Evolutionary conservation across 2,113 vertebrate species (phyloP).

Genomic region (Perognathus longimembris): DNA sequence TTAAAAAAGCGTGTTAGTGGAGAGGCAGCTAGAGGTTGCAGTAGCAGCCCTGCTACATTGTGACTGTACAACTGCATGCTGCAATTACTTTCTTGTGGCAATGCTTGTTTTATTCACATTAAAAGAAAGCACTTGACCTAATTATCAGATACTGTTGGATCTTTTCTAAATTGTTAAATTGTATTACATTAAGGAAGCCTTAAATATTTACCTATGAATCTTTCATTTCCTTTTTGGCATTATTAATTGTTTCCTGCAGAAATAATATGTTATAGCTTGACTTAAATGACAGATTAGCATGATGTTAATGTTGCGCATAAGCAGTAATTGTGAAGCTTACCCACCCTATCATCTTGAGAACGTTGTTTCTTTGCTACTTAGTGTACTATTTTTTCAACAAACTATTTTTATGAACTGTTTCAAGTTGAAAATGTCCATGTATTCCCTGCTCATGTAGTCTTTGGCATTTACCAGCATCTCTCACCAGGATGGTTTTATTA

Average conservation of each 20-base stretch:
- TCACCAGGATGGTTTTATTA: background rate
- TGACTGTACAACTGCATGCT: background rate
- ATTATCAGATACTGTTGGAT: background rate
- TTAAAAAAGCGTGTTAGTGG: no score
- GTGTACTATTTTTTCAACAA: background rate
- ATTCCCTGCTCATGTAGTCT: background rate
- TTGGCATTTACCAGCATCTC: background rate
- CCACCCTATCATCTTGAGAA: background rate
- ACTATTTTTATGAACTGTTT: slow-evolving; percentile 5
- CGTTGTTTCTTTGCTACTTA: slow-evolving; percentile 47
- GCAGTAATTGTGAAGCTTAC: slow-evolving; percentile 28
- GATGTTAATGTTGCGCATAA: slow-evolving; percentile 51
- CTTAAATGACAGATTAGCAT: slow-evolving; percentile 30
- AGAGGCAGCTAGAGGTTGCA: background rate
- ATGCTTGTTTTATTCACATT: background rate
- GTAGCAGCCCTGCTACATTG: background rate
- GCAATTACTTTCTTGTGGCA: background rate
- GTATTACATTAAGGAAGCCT: slow-evolving; percentile 19
- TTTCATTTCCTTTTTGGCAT: slow-evolving; percentile 32
- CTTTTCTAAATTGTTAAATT: slow-evolving; percentile 33
- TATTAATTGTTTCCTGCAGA: slow-evolving; percentile 19
- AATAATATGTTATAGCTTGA: background rate
- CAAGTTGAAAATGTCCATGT: background rate
- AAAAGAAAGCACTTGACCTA: background rate
- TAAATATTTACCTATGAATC: background rate